A percentile compares a stretch with the other conserved stretches of the same genome.
Evolutionary conservation across 2,797 vertebrate genomes (phyloP).

Genomic region (Botia kubotai): DNA sequence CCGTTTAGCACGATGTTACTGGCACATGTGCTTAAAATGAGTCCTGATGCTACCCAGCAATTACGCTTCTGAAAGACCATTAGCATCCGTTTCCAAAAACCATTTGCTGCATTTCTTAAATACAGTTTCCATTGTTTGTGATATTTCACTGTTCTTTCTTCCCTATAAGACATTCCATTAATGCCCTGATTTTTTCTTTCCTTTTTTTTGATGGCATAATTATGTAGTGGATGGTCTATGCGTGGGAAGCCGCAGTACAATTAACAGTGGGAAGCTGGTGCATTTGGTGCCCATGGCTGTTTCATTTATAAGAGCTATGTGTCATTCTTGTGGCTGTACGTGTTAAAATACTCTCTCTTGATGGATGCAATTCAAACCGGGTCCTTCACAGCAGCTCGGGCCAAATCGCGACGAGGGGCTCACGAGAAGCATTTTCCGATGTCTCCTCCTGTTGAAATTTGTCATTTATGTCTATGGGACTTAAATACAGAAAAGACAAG

Average conservation of each 20-base stretch:
- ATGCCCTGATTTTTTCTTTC: constrained; percentile 77
- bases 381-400: constrained; percentile 73
- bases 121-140: constrained; percentile 55
- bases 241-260: constrained; percentile 92
- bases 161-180: constrained; percentile 84
- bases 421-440: constrained; percentile 73
- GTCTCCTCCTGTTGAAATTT: constrained; percentile 85
- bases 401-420: constrained; percentile 84
- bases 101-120: constrained; percentile 48
- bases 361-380: constrained; percentile 64
- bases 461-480: constrained; percentile 86
- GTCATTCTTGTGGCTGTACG: constrained; percentile 88
- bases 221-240: constrained; percentile 89
- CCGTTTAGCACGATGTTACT: constrained; percentile 6
- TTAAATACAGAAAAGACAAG: constrained; percentile 82
- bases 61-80: constrained; percentile 45
- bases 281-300: constrained; percentile 84
- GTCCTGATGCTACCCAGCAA: constrained; percentile 21
- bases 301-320: constrained; percentile 90
- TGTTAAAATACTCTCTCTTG: constrained; percentile 74
- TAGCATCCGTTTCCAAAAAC: constrained; percentile 52
- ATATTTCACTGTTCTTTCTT: constrained; percentile 71
- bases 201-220: constrained; percentile 87
- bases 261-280: constrained; percentile 87
- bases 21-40: not conserved